Percentiles rank a stretch among this genome's conserved stretches.
These are phyloP conservation scores for Micromussa lordhowensis DNA, from an alignment of 92 coral and sea anemone genomes.

Conservation along the genomic window DNA sequence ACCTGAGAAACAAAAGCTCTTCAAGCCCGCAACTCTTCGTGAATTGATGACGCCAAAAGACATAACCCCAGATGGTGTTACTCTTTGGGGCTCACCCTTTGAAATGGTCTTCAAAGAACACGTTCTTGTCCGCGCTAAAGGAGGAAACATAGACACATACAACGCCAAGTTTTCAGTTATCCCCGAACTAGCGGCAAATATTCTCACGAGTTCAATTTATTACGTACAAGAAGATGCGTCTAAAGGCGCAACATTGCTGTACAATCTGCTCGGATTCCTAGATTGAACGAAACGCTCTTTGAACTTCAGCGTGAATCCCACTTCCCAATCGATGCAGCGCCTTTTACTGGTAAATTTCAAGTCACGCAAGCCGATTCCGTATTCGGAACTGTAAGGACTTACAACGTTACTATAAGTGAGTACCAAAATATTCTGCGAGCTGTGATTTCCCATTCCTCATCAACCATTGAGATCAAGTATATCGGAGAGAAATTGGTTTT, in stretches of 20 bases:
- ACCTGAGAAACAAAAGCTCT: conserved; percentile 29
- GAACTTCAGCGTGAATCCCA: conserved; percentile 12
- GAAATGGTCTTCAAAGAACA: conserved; percentile 36
- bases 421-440: conserved; percentile 25
- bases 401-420: background rate
- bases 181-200: conserved; percentile 30
- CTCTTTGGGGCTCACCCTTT: conserved; percentile 52
- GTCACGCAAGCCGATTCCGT: conserved; percentile 8
- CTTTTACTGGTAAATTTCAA: conserved; percentile 28
- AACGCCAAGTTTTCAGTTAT: conserved; percentile 1
- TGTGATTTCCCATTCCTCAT: background rate
- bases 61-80: conserved; percentile 44
- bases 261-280: conserved; percentile 13
- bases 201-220: background rate
- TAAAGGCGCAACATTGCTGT: background rate
- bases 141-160: conserved; percentile 36
- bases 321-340: conserved; percentile 22
- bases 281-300: conserved; percentile 30
- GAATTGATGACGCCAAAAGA: conserved; percentile 46
- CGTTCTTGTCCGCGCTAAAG: conserved; percentile 32
- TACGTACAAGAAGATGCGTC: background rate
- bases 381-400: background rate
- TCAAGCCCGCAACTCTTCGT: conserved; percentile 38
- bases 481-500: conserved; percentile 17
- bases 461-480: conserved; percentile 2